Evolutionary conservation across 2,888 invertebrate species (phyloP), one percentile per base, ranked within the genome.

Genomic region (Eristalis tenax): DNA sequence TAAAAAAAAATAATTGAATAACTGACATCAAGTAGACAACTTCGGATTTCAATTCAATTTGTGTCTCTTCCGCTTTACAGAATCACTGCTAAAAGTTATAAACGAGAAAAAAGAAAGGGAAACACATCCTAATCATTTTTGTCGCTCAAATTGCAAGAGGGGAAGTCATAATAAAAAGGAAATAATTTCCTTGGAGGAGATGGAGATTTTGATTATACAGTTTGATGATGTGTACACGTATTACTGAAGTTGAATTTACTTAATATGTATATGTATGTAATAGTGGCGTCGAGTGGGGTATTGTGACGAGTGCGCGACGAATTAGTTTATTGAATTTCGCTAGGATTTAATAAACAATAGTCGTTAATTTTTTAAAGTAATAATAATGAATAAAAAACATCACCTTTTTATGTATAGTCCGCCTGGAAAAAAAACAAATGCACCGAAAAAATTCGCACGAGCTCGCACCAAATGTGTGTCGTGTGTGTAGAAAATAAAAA

Each of bases 131-230:
- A 77, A 70, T 83, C 68, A 73, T 77, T 77, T 77, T 77, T 57
- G 26, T 56, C 50, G 56, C 4, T 56, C 66, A 61, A 68, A 66
- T 69, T 69, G 68, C 1, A 11, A 38, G 38, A 50, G 23, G 61
- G 71, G 63, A 73, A 61, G 71, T 78, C n/a, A 10, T 23, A 77
- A 57, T 78, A 69, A 56, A 73, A 68, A 68, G 78, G 73, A 83
- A 73, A 78, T 73, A 56, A 74, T 64, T 78, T 78, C 28, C 65
- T 56, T 23, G 32, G 63, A 22, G 43, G 69, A 59, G 40, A 69
- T 68, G 50, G 61, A 35, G 26, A 38, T 65, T 65, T 59, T 70
- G 65, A 65, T 63, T 76, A 38, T 75, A n/a, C 26, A 61, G 4
- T 35, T 35, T 59, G 23, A 43, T 43, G 15, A 43, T 18, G 43